These are phyloP conservation scores for Copidosoma floridanum DNA, from an alignment of 1,140 invertebrate species.

Conservation along the genomic window DNA sequence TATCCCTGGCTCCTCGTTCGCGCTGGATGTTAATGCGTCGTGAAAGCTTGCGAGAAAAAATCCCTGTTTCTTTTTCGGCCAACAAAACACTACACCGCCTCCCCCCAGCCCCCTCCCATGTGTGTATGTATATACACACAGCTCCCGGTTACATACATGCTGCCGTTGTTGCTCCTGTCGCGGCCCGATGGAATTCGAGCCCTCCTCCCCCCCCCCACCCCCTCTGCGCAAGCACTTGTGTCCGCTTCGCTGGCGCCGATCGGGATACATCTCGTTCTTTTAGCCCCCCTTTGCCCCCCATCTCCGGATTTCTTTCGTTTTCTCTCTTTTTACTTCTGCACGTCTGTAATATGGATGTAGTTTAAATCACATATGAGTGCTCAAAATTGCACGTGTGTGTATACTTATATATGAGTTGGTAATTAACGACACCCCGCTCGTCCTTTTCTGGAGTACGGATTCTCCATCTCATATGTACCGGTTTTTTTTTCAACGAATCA, in stretches of 20 bases:
- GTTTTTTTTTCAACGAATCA: too few relatives aligned
- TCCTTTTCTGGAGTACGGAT: not conserved
- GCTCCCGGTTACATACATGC: too few relatives aligned
- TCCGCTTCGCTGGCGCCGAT: not conserved
- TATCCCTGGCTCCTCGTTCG: not conserved
- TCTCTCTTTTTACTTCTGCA: constrained; percentile 14
- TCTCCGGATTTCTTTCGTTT: constrained; percentile 32
- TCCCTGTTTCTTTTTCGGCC: constrained; percentile 15
- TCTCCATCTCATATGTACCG: too few relatives aligned
- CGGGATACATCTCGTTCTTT: not conserved
- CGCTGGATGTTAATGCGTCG: constrained; percentile 21
- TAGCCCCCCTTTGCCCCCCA: too few relatives aligned
- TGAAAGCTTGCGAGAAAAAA: constrained; percentile 27
- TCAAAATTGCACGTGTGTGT: too few relatives aligned
- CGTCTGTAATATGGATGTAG: too few relatives aligned
- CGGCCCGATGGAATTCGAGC: constrained; percentile 16
- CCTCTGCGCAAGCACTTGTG: too few relatives aligned
- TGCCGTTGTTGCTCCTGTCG: not conserved
- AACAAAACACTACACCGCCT: constrained; percentile 19
- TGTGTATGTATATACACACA: too few relatives aligned
- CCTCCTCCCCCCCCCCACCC: too few relatives aligned
- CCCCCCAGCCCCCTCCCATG: not conserved
- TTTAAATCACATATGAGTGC: too few relatives aligned
- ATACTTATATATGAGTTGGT: constrained; percentile 26
- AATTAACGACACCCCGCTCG: constrained; percentile 8